Conservation (phyloP, 2,113 vertebrate genomes). For the Ptilorrhoa leucosticta region DNA sequence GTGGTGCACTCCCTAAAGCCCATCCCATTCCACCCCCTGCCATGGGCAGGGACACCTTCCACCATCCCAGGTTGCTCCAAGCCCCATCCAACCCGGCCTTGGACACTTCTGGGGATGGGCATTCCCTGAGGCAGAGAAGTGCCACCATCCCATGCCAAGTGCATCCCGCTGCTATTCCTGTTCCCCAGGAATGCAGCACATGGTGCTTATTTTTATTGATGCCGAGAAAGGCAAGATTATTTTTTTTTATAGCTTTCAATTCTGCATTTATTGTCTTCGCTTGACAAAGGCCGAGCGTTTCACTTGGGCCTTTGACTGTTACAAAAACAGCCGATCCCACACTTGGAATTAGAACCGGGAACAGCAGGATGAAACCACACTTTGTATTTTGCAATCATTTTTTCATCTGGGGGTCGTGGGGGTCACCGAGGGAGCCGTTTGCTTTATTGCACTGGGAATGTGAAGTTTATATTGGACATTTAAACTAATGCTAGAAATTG, state of each 20-base stretch:
- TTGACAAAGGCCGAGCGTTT: background rate
- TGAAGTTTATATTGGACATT: background rate
- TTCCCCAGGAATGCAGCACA: background rate
- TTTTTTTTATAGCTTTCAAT: background rate
- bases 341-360: background rate
- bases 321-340: background rate
- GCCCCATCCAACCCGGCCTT: fast-evolving
- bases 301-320: background rate
- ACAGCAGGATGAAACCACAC: background rate
- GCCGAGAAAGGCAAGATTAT: background rate
- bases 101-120: background rate
- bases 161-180: background rate
- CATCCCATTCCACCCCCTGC: background rate
- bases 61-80: background rate
- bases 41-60: background rate
- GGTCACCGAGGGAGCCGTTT: conserved; percentile 1
- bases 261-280: background rate
- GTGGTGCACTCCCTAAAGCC: background rate
- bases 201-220: background rate
- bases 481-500: conserved; percentile 7
- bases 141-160: background rate
- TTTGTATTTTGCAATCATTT: background rate
- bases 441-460: conserved; percentile 1
- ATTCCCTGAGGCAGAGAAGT: background rate
- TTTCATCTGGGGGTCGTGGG: background rate